A percentile compares a stretch with the other conserved stretches of the same genome.
These are phyloP conservation scores for Scaptomyza flava DNA, from an alignment of 2,888 invertebrate species.

Conservation along the genomic window DNA sequence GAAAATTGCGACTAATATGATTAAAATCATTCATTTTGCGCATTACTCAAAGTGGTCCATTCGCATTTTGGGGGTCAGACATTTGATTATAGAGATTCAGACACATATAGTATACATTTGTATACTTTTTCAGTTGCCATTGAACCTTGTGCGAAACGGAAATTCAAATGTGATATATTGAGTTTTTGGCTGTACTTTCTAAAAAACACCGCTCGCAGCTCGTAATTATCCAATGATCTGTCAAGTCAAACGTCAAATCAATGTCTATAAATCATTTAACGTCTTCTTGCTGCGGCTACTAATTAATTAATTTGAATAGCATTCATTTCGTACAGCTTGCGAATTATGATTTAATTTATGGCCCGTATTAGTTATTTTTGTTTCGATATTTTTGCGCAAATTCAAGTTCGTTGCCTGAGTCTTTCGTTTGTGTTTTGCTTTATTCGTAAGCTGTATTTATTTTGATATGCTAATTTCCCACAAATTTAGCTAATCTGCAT, in stretches of 20 bases:
- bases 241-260: constrained; percentile 22
- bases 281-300: constrained; percentile 43
- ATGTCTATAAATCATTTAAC: constrained; percentile 57
- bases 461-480: constrained; percentile 38
- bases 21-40: constrained; percentile 74
- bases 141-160: constrained; percentile 56
- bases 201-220: neutral
- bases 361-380: constrained; percentile 14
- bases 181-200: constrained; percentile 14
- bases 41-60: constrained; percentile 50
- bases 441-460: constrained; percentile 41
- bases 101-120: neutral
- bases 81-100: constrained; percentile 62
- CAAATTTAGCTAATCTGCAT: constrained; percentile 55
- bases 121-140: constrained; percentile 51
- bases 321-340: constrained; percentile 51
- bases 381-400: constrained; percentile 5
- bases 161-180: constrained; percentile 18
- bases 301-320: constrained; percentile 78
- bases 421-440: constrained; percentile 38
- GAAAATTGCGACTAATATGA: constrained; percentile 72
- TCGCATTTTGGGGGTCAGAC: constrained; percentile 63
- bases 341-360: constrained; percentile 76
- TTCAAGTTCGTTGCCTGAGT: constrained; percentile 68
- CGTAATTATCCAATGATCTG: constrained; percentile 34